Percentiles rank a stretch among this genome's conserved stretches.
Conservation (phyloP, 1,140 invertebrate genomes). For the Calycopis cecrops region DNA sequence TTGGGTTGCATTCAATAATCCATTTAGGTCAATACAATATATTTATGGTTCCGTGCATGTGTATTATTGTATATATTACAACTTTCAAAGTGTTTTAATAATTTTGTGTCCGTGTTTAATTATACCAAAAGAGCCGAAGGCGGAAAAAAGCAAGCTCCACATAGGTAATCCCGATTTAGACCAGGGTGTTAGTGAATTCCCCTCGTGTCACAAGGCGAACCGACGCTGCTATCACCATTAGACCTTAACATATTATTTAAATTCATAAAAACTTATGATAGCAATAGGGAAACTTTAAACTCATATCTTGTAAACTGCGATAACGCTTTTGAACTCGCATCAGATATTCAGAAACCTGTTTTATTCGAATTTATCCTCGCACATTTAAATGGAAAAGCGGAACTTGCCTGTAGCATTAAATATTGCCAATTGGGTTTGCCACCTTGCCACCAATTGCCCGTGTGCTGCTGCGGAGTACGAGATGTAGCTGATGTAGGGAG, state of each 20-base stretch:
- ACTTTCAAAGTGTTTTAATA: too few relatives aligned
- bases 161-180: not conserved
- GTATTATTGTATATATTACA: too few relatives aligned
- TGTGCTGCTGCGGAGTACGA: too few relatives aligned
- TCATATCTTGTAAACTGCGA: constrained; percentile 16
- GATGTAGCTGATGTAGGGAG: too few relatives aligned
- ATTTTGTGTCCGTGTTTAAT: not conserved
- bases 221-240: not conserved
- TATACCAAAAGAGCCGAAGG: not conserved
- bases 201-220: not conserved
- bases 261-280: constrained; percentile 17
- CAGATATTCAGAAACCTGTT: constrained; percentile 13
- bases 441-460: too few relatives aligned
- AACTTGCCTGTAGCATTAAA: constrained; percentile 6
- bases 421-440: too few relatives aligned
- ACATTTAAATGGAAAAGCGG: constrained; percentile 4
- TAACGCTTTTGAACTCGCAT: constrained; percentile 10
- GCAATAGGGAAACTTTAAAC: too few relatives aligned
- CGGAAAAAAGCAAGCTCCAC: not conserved
- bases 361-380: constrained; percentile 13
- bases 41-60: too few relatives aligned
- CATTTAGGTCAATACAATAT: too few relatives aligned
- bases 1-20: not conserved
- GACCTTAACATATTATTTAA: constrained; percentile 12
- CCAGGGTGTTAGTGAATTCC: too few relatives aligned